These are phyloP conservation scores for Ivindomyrus marchei DNA, from an alignment of 2,113 vertebrate genomes.

Conservation along the genomic window DNA sequence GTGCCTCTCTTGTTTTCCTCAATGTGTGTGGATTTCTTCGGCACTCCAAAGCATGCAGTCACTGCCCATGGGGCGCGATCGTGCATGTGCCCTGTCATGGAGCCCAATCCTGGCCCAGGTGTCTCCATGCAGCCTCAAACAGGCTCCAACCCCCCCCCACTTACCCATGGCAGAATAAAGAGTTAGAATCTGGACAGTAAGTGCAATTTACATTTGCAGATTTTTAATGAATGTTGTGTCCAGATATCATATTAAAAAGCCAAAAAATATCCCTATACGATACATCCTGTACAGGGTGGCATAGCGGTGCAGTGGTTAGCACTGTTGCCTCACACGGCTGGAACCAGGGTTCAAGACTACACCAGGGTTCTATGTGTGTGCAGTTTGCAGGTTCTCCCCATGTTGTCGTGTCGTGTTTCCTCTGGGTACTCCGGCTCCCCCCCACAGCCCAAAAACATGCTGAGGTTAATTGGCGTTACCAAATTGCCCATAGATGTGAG, in stretches of 20 bases:
- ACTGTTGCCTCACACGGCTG: too few species aligned
- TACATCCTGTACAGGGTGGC: too few species aligned
- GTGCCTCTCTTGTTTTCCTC: neutral
- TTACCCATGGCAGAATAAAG: neutral
- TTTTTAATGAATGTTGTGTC: neutral
- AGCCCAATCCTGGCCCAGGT: neutral
- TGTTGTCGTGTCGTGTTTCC: neutral
- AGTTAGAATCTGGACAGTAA: neutral
- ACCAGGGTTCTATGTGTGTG: neutral
- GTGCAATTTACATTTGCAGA: neutral
- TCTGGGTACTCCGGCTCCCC: neutral
- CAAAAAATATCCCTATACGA: neutral
- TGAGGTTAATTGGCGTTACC: neutral
- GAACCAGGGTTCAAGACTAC: neutral
- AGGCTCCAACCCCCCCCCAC: neutral
- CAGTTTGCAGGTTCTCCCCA: neutral
- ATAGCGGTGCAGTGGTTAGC: neutral
- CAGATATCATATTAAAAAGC: neutral
- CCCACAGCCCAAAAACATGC: neutral
- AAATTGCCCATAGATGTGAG: neutral
- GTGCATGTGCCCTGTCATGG: neutral
- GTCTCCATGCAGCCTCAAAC: neutral
- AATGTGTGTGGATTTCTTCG: neutral
- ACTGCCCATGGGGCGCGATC: neutral
- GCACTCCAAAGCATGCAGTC: neutral